Evolutionary conservation across 1,140 invertebrate genomes (phyloP), one percentile per base, ranked within the genome.

Genomic region (Mercenaria mercenaria): DNA sequence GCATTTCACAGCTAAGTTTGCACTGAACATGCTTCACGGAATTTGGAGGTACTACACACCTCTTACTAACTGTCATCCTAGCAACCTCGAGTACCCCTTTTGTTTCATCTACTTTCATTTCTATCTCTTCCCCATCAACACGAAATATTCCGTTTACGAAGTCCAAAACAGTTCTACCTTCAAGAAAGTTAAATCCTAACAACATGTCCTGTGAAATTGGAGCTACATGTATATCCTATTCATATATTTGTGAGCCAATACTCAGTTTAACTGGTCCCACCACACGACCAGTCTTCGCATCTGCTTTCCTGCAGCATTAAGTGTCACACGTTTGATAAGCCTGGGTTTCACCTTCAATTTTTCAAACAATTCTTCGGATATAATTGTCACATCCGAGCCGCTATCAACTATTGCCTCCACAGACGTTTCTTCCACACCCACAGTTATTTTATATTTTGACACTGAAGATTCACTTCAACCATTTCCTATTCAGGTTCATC

Each of bases 401-500:
- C 43, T 79, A n/a, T 79, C 76, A 26, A 79, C 50, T 26, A 79
- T 43, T 52, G 76, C 76, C n/a, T 52, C 41, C 8, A 79, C 34
- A 6, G 15, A 4, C 15, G 32, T 56, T 26, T 41, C 47, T 10
- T 52, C 37, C n/a, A 79, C 34, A 3, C 18, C 11, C 20, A 52
- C 50, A 18, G 11, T 29, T 15, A 52, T 79, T 43, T 29, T 79
- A 41, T 43, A 79, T 29, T 47, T 50, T 2, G 76, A 79, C 15
- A 15, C 76, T 32, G 76, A 79, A 23, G 4, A 32, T 26, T n/a
- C n/a, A n/a, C n/a, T n/a, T n/a, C n/a, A n/a, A n/a, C n/a, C n/a
- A n/a, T n/a, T n/a, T n/a, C n/a, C n/a, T n/a, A n/a, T n/a, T n/a
- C n/a, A n/a, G n/a, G n/a, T n/a, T n/a, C n/a, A n/a, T n/a, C n/a